Evolutionary conservation across 1,140 invertebrate genomes (phyloP).

Genomic region (Ips nitidus): DNA sequence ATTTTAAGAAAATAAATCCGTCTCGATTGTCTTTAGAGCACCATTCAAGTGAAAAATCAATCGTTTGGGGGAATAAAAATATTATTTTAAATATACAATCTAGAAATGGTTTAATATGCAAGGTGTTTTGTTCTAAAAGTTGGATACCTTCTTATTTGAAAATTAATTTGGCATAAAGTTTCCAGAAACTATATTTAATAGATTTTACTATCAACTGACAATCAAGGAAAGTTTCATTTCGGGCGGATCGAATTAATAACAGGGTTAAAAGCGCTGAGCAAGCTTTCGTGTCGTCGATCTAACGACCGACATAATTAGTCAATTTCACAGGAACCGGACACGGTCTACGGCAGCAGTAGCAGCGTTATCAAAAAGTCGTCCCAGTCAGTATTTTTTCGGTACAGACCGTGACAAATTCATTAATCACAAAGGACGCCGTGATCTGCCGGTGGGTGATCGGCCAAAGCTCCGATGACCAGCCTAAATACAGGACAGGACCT

Average conservation of each 20-base stretch:
- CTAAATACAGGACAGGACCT: too few species aligned
- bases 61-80: background rate
- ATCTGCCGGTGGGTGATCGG: background rate
- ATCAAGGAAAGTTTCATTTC: slow-evolving; percentile 4
- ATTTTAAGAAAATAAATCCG: slow-evolving; percentile 3
- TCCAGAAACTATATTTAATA: too few species aligned
- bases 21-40: background rate
- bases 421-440: slow-evolving; percentile 28
- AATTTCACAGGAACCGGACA: slow-evolving; percentile 24
- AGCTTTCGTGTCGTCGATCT: slow-evolving; percentile 20
- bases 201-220: background rate
- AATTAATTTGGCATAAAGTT: too few species aligned
- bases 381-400: slow-evolving; percentile 24
- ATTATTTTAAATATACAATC: too few species aligned
- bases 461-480: background rate
- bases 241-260: slow-evolving; percentile 16
- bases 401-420: slow-evolving; percentile 21
- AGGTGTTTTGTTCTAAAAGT: too few species aligned
- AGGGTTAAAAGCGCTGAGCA: slow-evolving; percentile 19
- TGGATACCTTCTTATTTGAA: too few species aligned
- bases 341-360: slow-evolving; percentile 7
- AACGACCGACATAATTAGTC: slow-evolving; percentile 26
- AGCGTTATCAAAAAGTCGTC: slow-evolving; percentile 24
- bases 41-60: background rate
- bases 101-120: too few species aligned